Conservation (phyloP, 2,113 vertebrate species). For the Muntiacus reevesi region DNA sequence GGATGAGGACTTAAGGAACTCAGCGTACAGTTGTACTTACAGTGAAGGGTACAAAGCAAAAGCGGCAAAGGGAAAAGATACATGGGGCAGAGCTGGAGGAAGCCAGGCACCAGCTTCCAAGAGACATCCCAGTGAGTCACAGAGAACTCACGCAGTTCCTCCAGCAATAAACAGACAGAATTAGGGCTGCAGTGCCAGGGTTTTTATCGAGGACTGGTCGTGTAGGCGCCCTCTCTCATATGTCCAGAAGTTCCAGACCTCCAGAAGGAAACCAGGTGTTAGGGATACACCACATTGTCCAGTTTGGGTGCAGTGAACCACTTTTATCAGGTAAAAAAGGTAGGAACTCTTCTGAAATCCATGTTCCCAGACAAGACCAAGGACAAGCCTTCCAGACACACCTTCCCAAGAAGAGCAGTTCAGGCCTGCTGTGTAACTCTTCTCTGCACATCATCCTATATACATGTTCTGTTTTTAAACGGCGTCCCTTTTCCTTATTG, state of each 20-base stretch:
- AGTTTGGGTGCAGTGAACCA: neutral
- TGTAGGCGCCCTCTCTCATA: neutral
- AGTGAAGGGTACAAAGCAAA: neutral
- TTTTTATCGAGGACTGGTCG: neutral
- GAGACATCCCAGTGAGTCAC: neutral
- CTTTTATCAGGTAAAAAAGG: neutral
- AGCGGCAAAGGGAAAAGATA: neutral
- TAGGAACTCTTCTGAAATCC: neutral
- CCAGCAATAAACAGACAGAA: neutral
- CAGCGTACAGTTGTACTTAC: neutral
- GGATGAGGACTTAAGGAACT: neutral
- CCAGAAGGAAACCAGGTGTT: neutral
- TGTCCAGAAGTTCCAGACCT: neutral
- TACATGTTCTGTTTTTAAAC: neutral
- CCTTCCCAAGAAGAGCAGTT: neutral
- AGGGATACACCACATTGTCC: neutral
- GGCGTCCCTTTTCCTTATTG: neutral
- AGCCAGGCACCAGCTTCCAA: neutral
- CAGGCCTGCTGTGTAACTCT: neutral
- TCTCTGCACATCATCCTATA: neutral
- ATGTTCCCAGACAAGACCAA: neutral
- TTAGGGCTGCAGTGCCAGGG: neutral
- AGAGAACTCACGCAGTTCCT: neutral
- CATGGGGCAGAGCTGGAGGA: neutral
- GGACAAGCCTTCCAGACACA: neutral